phyloP scores from a whole-genome alignment of 1,140 invertebrate genomes.

The Sarcophaga bullata region DNA sequence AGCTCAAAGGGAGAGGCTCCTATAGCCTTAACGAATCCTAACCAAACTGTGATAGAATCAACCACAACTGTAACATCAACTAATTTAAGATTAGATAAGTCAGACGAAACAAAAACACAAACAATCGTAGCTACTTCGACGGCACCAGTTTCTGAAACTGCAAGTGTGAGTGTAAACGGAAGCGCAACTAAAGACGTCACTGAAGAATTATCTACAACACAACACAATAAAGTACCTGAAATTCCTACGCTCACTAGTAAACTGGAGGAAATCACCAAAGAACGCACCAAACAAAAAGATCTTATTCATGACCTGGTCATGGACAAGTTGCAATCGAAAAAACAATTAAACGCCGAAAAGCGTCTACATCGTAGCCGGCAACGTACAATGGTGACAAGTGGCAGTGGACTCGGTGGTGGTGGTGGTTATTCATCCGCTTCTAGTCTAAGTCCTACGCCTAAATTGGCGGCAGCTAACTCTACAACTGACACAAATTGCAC shows the following conservation, averaged over 20 bases:
- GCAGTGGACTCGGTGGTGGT: conserved; percentile 51
- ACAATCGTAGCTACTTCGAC: background rate
- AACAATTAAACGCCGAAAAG: conserved; percentile 73
- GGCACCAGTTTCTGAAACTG: conserved; percentile 21
- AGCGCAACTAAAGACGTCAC: conserved; percentile 41
- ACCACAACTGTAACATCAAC: conserved; percentile 24
- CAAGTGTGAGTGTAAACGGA: conserved; percentile 12
- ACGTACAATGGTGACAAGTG: conserved; percentile 58
- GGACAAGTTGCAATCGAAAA: conserved; percentile 78
- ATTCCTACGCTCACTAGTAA: conserved; percentile 59
- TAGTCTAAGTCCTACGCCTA: conserved; percentile 59
- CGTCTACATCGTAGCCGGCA: conserved; percentile 65
- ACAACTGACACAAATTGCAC: conserved; percentile 57
- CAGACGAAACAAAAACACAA: conserved; percentile 37
- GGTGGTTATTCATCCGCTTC: conserved; percentile 43
- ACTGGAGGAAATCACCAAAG: conserved; percentile 74
- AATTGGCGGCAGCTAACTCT: conserved; percentile 55
- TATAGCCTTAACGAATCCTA: conserved; percentile 47
- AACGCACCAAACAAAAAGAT: conserved; percentile 76
- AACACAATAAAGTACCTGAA: conserved; percentile 60
- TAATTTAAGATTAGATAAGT: conserved; percentile 34
- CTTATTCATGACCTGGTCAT: conserved; percentile 81
- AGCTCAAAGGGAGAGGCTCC: conserved; percentile 68
- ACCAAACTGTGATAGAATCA: conserved; percentile 63
- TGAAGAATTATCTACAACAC: conserved; percentile 41